These are phyloP conservation scores for Coenonympha arcania DNA, from an alignment of 2,888 invertebrate species.

Conservation along the genomic window DNA sequence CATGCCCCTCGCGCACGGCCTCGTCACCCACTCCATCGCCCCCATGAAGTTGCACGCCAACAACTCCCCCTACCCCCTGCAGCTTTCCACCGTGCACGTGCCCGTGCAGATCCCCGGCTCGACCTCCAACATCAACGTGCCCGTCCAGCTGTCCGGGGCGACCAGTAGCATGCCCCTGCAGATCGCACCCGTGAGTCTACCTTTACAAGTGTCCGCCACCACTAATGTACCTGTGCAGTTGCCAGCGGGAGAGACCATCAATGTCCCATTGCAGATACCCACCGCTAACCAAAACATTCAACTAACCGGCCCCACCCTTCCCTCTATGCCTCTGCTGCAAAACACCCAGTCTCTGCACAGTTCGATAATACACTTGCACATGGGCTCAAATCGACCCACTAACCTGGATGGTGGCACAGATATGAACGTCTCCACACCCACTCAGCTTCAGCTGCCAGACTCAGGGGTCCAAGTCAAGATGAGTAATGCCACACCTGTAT, in stretches of 20 bases:
- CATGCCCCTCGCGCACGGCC: conserved; percentile 61
- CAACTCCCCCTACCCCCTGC: conserved; percentile 58
- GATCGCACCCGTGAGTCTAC: conserved; percentile 61
- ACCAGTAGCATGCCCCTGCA: conserved; percentile 58
- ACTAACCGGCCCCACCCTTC: conserved; percentile 47
- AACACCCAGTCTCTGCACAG: conserved; percentile 55
- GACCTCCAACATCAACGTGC: conserved; percentile 64
- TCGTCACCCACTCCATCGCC: conserved; percentile 63
- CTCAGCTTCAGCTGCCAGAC: conserved; percentile 54
- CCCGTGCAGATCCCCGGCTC: conserved; percentile 68
- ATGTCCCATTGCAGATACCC: conserved; percentile 63
- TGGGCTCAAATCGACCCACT: conserved; percentile 56
- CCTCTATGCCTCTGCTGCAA: conserved; percentile 64
- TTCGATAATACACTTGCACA: conserved; percentile 66
- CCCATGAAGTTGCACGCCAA: conserved; percentile 64
- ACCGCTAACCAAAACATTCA: conserved; percentile 55
- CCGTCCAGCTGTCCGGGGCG: conserved; percentile 60
- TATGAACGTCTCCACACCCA: conserved; percentile 50
- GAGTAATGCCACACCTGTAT: conserved; percentile 45
- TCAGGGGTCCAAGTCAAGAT: conserved; percentile 56
- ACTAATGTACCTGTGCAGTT: conserved; percentile 63
- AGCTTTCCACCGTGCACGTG: conserved; percentile 65
- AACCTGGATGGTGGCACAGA: conserved; percentile 56
- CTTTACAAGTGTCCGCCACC: conserved; percentile 59
- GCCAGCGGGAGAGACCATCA: conserved; percentile 63